These are phyloP conservation scores for Typhlomys cinereus DNA, from an alignment of 2,113 vertebrate species.

Conservation along the genomic window DNA sequence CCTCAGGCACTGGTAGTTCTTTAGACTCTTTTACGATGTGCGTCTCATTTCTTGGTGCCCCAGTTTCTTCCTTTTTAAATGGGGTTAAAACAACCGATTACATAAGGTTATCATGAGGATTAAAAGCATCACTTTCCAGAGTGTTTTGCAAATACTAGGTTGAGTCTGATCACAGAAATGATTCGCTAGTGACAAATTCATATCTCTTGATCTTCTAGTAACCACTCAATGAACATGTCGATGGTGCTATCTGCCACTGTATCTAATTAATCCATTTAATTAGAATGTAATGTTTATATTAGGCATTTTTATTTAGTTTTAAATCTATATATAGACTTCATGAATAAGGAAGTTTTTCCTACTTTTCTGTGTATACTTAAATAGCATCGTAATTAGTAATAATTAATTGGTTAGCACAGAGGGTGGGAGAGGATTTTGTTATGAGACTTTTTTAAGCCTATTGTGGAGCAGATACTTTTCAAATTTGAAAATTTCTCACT, in stretches of 20 bases:
- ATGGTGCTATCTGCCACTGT: constrained; percentile 1
- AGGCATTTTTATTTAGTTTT: constrained; percentile 41
- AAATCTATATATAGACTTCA: background rate
- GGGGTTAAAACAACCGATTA: background rate
- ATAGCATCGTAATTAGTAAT: background rate
- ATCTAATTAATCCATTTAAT: constrained; percentile 8
- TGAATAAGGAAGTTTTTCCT: background rate
- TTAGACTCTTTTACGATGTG: background rate
- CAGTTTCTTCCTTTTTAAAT: background rate
- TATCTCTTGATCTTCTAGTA: background rate
- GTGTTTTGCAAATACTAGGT: background rate
- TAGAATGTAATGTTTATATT: constrained; percentile 32
- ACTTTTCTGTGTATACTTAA: background rate
- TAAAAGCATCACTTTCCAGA: background rate
- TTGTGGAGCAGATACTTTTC: background rate
- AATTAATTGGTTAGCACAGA: background rate
- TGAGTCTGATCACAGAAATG: background rate
- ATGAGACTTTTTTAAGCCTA: background rate
- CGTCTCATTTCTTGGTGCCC: background rate
- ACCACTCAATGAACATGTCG: background rate
- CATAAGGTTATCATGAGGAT: background rate
- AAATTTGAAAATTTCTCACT: constrained; percentile 19
- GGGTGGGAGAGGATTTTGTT: background rate
- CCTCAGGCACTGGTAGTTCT: background rate
- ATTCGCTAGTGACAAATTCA: background rate